Percentiles rank a stretch among this genome's conserved stretches.
These are phyloP conservation scores for Rhea americana DNA, from an alignment of 2,113 vertebrate species.

Conservation along the genomic window DNA sequence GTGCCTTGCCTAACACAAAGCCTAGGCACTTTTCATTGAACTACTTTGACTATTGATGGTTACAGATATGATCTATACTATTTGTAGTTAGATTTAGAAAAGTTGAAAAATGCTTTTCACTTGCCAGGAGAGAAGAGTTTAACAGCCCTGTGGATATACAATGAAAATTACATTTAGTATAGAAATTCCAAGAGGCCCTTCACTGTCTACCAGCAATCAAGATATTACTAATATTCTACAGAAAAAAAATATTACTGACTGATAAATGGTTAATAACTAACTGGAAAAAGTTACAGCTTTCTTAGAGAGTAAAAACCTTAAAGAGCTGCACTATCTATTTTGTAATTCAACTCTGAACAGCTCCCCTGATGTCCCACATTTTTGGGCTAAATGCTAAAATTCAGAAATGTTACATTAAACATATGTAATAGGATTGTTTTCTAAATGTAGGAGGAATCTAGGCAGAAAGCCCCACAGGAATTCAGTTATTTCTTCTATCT, in stretches of 20 bases:
- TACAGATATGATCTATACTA: neutral
- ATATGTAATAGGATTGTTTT: neutral
- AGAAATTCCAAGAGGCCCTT: neutral
- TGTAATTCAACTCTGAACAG: neutral
- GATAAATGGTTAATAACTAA: neutral
- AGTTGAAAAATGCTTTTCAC: neutral
- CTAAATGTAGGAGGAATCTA: conserved; percentile 10
- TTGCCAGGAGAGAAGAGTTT: neutral
- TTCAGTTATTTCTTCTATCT: conserved; percentile 40
- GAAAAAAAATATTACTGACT: neutral
- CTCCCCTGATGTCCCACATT: neutral
- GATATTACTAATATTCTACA: neutral
- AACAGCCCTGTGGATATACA: neutral
- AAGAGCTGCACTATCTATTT: neutral
- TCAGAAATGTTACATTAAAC: conserved; percentile 19
- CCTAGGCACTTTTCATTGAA: neutral
- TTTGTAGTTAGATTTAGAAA: neutral
- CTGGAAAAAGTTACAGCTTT: neutral
- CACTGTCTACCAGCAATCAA: neutral
- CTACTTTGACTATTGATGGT: neutral
- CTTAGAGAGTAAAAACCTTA: neutral
- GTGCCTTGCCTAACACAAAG: neutral
- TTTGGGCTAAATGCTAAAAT: neutral
- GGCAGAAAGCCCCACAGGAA: conserved; percentile 15
- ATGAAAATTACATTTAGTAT: neutral